Percentiles rank a stretch among this genome's conserved stretches.
Evolutionary conservation across 2,113 vertebrate species (phyloP).

Genomic region (Brevimyrus niger): DNA sequence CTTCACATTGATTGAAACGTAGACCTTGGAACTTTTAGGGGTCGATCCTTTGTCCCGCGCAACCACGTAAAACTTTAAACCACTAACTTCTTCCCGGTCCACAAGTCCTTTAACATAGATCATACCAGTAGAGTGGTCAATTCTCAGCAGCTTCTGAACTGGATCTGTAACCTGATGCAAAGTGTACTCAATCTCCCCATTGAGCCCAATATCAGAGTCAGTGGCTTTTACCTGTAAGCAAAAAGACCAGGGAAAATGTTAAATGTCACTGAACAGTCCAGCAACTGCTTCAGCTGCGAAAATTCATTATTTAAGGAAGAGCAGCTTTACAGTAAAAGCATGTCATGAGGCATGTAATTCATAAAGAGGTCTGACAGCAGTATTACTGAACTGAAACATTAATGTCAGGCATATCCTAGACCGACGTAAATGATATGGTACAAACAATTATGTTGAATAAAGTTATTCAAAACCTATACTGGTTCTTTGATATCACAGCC

Average conservation of each 20-base stretch:
- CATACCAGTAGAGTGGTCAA: slow-evolving; percentile 80
- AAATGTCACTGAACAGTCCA: not conserved
- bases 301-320: slow-evolving; percentile 4
- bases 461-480: not conserved
- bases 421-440: not conserved
- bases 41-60: slow-evolving; percentile 91
- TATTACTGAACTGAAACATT: not conserved
- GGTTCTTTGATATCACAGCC: not conserved
- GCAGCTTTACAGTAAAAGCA: not conserved
- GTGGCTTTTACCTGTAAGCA: slow-evolving; percentile 83
- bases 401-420: not conserved
- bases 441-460: not conserved
- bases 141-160: slow-evolving; percentile 79
- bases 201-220: slow-evolving; percentile 88
- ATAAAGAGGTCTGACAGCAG: not conserved
- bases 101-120: slow-evolving; percentile 89
- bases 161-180: slow-evolving; percentile 87
- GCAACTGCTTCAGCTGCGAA: not conserved
- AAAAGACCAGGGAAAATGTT: slow-evolving; percentile 8
- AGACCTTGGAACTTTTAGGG: slow-evolving; percentile 85
- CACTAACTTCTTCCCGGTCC: slow-evolving; percentile 86
- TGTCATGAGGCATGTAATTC: not conserved
- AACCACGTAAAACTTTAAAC: slow-evolving; percentile 83
- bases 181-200: slow-evolving; percentile 93
- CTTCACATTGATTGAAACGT: slow-evolving; percentile 86